phyloP scores from a whole-genome alignment of 92 coral and sea anemone genomes.

The Desmophyllum pertusum region DNA sequence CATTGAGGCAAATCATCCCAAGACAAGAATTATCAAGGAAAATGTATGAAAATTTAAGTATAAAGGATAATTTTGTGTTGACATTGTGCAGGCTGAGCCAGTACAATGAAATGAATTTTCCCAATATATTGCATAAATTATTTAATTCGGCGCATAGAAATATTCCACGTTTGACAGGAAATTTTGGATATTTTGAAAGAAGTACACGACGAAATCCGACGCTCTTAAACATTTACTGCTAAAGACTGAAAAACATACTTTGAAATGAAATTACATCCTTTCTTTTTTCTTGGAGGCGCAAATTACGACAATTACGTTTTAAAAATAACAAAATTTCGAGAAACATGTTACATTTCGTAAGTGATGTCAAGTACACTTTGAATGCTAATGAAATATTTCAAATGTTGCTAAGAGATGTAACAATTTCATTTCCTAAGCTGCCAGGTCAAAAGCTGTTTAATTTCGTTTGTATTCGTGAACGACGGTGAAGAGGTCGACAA shows the following conservation, averaged over 20 bases:
- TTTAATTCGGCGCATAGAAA: not conserved
- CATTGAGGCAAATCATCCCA: not conserved
- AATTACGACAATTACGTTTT: not conserved
- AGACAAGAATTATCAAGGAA: not conserved
- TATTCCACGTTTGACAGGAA: not conserved
- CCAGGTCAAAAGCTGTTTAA: not conserved
- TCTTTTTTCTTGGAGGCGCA: not conserved
- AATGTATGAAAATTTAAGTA: not conserved
- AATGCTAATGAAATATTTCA: not conserved
- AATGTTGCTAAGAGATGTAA: constrained; percentile 1
- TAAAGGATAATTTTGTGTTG: not conserved
- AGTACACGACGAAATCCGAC: too few relatives aligned
- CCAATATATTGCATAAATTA: not conserved
- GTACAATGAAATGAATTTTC: not conserved
- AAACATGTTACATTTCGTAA: not conserved
- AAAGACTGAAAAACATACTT: not conserved
- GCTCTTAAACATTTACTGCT: not conserved
- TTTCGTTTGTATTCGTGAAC: not conserved
- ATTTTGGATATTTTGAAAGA: not conserved
- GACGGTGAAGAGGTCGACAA: not conserved
- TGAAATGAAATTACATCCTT: not conserved
- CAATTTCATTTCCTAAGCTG: not conserved
- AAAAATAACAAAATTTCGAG: not conserved
- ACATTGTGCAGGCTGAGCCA: not conserved
- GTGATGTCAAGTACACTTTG: not conserved